These are phyloP conservation scores for Oligia latruncula DNA, from an alignment of 2,888 invertebrate genomes.

Conservation along the genomic window DNA sequence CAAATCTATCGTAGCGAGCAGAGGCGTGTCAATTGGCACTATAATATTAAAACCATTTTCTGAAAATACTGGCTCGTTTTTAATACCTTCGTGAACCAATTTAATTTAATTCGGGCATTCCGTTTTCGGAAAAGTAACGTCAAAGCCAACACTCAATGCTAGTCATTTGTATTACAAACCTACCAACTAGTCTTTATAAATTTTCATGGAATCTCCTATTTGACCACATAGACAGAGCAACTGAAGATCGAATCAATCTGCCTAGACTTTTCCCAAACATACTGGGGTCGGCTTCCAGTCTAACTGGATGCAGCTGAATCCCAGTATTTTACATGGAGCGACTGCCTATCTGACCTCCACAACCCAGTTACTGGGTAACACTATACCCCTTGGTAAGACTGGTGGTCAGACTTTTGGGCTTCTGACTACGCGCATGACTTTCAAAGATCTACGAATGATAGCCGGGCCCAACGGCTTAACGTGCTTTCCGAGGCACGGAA, in stretches of 20 bases:
- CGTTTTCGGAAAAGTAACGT: background rate
- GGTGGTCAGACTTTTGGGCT: background rate
- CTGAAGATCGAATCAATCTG: background rate
- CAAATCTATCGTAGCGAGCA: slow-evolving; percentile 22
- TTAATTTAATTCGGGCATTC: slow-evolving; percentile 2
- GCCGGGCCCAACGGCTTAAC: no score
- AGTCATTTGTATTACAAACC: background rate
- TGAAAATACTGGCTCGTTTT: slow-evolving; percentile 1
- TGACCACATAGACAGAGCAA: background rate
- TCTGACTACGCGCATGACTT: background rate
- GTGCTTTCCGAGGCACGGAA: background rate
- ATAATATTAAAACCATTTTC: slow-evolving; percentile 6
- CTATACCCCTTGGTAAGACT: background rate
- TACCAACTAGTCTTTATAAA: background rate
- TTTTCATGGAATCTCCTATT: background rate
- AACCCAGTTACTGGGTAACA: background rate
- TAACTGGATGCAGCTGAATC: background rate
- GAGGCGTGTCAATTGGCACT: slow-evolving; percentile 14
- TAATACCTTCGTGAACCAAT: slow-evolving; percentile 19
- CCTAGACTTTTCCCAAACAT: background rate
- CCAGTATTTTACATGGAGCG: background rate
- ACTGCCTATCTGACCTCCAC: background rate
- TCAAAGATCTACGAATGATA: background rate
- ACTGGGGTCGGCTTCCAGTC: no score
- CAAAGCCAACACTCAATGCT: background rate